Evolutionary conservation across 2,797 vertebrate genomes (phyloP).

Genomic region (Falco berigora): DNA sequence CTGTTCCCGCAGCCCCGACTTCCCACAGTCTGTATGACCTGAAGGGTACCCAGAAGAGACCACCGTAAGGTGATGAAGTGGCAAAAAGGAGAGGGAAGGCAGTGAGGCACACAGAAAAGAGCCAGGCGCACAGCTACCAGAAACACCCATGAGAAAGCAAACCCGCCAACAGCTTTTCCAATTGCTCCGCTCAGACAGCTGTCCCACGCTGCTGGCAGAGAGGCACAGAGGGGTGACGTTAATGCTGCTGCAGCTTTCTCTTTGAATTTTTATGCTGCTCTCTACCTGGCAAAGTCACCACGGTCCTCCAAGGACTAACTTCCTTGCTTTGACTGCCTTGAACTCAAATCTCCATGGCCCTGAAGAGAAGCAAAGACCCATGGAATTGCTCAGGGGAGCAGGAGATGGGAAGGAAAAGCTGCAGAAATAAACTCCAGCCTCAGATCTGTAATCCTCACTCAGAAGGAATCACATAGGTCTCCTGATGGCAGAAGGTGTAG

Average conservation of each 20-base stretch:
- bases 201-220: background rate
- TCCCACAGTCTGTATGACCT: accelerated
- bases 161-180: background rate
- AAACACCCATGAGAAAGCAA: background rate
- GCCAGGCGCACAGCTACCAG: background rate
- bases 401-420: background rate
- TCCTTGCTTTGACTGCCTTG: background rate
- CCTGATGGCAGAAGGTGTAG: background rate
- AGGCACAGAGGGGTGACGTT: background rate
- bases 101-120: background rate
- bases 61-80: background rate
- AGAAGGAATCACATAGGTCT: background rate
- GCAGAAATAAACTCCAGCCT: background rate
- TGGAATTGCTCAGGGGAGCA: background rate
- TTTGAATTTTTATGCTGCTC: background rate
- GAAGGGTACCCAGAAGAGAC: background rate
- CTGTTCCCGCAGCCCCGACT: accelerated
- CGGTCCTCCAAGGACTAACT: background rate
- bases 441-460: background rate
- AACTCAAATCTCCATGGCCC: background rate
- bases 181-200: background rate
- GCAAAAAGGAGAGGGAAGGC: background rate
- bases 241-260: background rate
- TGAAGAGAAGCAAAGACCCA: background rate
- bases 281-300: background rate